A percentile compares a stretch with the other conserved stretches of the same genome.
phyloP scores from a whole-genome alignment of 2,888 invertebrate genomes.

The Oligia strigilis region DNA sequence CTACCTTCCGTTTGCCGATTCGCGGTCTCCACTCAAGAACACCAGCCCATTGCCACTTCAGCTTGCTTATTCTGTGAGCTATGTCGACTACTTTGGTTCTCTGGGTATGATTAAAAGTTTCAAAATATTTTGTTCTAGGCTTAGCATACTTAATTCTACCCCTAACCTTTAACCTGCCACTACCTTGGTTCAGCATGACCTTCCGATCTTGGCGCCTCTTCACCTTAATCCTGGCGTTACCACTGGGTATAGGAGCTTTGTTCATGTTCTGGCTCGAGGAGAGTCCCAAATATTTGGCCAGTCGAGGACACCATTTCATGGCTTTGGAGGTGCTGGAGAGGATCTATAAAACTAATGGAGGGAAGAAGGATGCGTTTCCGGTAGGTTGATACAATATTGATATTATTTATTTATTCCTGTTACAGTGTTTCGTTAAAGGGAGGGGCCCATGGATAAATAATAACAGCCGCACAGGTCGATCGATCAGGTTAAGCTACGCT shows the following conservation, averaged over 20 bases:
- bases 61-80: too few relatives aligned
- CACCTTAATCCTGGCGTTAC: conserved; percentile 83
- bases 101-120: neutral
- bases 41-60: too few relatives aligned
- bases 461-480: too few relatives aligned
- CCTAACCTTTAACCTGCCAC: conserved; percentile 77
- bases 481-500: too few relatives aligned
- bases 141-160: conserved; percentile 92
- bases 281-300: conserved; percentile 93
- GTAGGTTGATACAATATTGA: conserved; percentile 64
- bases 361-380: conserved; percentile 71
- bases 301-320: conserved; percentile 89
- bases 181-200: conserved; percentile 83
- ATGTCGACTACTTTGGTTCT: neutral
- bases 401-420: neutral
- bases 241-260: conserved; percentile 87
- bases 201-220: conserved; percentile 94
- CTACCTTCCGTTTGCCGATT: too few relatives aligned
- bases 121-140: conserved; percentile 77
- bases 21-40: too few relatives aligned
- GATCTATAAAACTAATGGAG: conserved; percentile 75
- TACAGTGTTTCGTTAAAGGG: neutral
- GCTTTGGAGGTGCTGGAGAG: conserved; percentile 85
- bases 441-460: too few relatives aligned
- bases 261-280: conserved; percentile 91